Evolutionary conservation across 2,113 vertebrate species (phyloP).

Genomic region (Salvator merianae): DNA sequence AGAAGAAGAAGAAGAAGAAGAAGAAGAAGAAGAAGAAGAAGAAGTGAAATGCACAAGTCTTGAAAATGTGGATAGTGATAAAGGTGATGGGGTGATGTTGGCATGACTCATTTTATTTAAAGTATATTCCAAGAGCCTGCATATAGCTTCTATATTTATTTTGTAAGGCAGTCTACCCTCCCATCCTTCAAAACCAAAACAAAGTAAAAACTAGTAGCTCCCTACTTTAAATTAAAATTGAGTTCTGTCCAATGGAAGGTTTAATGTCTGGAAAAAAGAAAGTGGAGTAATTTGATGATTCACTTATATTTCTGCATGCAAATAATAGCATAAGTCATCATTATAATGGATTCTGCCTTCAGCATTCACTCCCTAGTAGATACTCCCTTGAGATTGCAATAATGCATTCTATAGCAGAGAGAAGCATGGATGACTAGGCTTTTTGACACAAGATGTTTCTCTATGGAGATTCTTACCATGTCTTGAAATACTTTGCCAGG

Average conservation of each 20-base stretch:
- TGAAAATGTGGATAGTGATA: too few relatives aligned
- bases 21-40: too few relatives aligned
- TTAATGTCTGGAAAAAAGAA: not conserved
- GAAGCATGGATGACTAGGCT: slow-evolving; percentile 54
- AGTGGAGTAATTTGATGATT: slow-evolving; percentile 17
- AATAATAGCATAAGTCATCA: slow-evolving; percentile 40
- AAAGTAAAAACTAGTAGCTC: too few relatives aligned
- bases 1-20: too few relatives aligned
- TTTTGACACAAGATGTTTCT: slow-evolving; percentile 47
- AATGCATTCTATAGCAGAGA: slow-evolving; percentile 23
- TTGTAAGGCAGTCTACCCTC: too few relatives aligned
- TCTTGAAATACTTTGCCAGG: slow-evolving; percentile 39
- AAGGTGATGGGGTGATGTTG: too few relatives aligned
- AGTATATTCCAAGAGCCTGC: too few relatives aligned
- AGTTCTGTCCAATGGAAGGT: not conserved
- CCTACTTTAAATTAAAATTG: not conserved
- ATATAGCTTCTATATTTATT: too few relatives aligned
- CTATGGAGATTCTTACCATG: slow-evolving; percentile 45
- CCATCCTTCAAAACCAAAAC: too few relatives aligned
- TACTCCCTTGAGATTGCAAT: slow-evolving; percentile 43
- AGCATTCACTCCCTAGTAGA: slow-evolving; percentile 41
- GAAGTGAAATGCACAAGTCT: too few relatives aligned
- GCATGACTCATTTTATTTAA: too few relatives aligned
- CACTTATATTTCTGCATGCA: slow-evolving; percentile 33
- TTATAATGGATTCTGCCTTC: slow-evolving; percentile 41